Base-by-base conservation (phyloP, 35 echinoderm and acorn worm species). In the Patiria miniata region DNA sequence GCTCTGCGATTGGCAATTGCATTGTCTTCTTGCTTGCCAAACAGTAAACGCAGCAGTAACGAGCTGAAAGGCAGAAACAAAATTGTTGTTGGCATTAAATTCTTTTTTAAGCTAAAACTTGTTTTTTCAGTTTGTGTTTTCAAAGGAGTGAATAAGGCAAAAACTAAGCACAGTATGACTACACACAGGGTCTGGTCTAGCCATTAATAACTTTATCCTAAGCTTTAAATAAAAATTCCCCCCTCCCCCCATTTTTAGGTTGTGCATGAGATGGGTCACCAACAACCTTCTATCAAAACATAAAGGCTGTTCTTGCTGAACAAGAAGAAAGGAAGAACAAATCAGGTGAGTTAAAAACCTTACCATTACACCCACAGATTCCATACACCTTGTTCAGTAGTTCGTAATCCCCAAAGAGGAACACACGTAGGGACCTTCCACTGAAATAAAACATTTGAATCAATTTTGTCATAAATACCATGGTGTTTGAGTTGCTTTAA, bases 381-480 rank as follows among this genome's bases (percentile, higher is more conserved):
- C 84, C 84, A 81, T 92, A 87, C 61, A 92, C 78, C 69, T 76
- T 87, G 30, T 77, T 14, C n/a, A 92, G 85, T 29, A 81, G 87
- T 77, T 92, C 90, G 50, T 92, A 87, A 58, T 87, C 90, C 9
- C 90, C 90, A 87, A 87, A 87, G 33, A 26, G 18, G 42, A 87
- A 87, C 21, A 78, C 38, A 87, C 8, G 26, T 15, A 68, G 18
- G 42, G 4, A 47, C 42, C 16, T 9, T 68, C 33, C 33, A 29
- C 61, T n/a, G n/a, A n/a, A n/a, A n/a, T n/a, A 8, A 28, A 68
- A 28, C 33, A 60, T 61, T 32, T 7, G 29, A 59, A 15, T 6
- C 4, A 28, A 56, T 3, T n/a, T n/a, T n/a, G n/a, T n/a, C n/a
- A n/a, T n/a, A n/a, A n/a, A n/a, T n/a, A n/a, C n/a, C n/a, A n/a